Evolutionary conservation across 92 coral and sea anemone species (phyloP), one percentile per base, ranked within the genome.

Genomic region (Pocillopora meandrina): DNA sequence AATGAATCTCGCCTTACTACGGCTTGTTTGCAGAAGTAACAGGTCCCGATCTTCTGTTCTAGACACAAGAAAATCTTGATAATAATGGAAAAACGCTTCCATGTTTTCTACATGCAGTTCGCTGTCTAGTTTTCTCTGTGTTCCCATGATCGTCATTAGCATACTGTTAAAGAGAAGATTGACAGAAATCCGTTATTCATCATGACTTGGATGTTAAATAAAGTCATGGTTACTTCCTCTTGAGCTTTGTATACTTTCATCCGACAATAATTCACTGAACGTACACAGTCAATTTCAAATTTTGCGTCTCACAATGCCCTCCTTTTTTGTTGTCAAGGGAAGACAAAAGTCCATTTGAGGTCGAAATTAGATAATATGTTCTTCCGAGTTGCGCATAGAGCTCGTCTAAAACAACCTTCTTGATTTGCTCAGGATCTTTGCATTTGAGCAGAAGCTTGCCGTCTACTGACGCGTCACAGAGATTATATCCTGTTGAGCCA

Each of bases 391-490:
- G 86, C 13, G 90, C 62, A 52, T 65, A 31, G 9, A 90, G 65
- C 10, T 82, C 87, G 49, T 76, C 68, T 55, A 90, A 52, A 33
- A 64, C 47, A 49, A 86, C 79, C 33, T 21, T 56, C 58, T 17
- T 69, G 10, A 77, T 65, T 56, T 76, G 90, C 56, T 86, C 85
- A 55, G 92, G 92, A 62, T 81, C 65, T 34, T 64, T 82, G 77
- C 92, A 90, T 56, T 71, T 57, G 21, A 85, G 84, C 9, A 90
- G 71, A 33, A 81, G 90, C 64, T 82, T 90, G 2, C 90, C 92
- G 17, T 81, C 78, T 19, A 49, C 52, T 6, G 90, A 87, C 47
- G 92, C 92, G 65, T 86, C 90, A 36, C 92, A 90, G 20, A 33
- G 16, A 1, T 75, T 31, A 61, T 81, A 90, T 14, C 90, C 92